Percentiles rank a stretch among this genome's conserved stretches.
phyloP scores from a whole-genome alignment of 1,140 invertebrate genomes.

The Bombyx mori region ASM3026992v2 NC_085107.1:13893501-13894000 shows the following conservation, averaged over 20 bases:
- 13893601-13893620: conserved; percentile 40
- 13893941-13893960: conserved; percentile 47
- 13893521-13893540: too few species aligned
- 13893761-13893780: background rate
- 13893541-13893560: too few species aligned
- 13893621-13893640: conserved; percentile 62
- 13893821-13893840: conserved; percentile 71
- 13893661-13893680: conserved; percentile 65
- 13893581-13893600: conserved; percentile 14
- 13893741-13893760: conserved; percentile 3
- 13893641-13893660: conserved; percentile 64
- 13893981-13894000: conserved; percentile 4
- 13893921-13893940: conserved; percentile 54
- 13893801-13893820: conserved; percentile 53
- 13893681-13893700: conserved; percentile 65
- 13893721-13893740: conserved; percentile 33
- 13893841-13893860: conserved; percentile 68
- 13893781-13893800: background rate
- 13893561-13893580: conserved; percentile 10
- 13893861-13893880: conserved; percentile 68
- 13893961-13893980: conserved; percentile 8
- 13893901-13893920: conserved; percentile 65
- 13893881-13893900: conserved; percentile 69
- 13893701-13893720: conserved; percentile 67
- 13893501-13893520: too few species aligned